Evolutionary conservation across 2,113 vertebrate genomes (phyloP), one percentile per base, ranked within the genome.

Genomic region (Chloropsis cyanopogon): DNA sequence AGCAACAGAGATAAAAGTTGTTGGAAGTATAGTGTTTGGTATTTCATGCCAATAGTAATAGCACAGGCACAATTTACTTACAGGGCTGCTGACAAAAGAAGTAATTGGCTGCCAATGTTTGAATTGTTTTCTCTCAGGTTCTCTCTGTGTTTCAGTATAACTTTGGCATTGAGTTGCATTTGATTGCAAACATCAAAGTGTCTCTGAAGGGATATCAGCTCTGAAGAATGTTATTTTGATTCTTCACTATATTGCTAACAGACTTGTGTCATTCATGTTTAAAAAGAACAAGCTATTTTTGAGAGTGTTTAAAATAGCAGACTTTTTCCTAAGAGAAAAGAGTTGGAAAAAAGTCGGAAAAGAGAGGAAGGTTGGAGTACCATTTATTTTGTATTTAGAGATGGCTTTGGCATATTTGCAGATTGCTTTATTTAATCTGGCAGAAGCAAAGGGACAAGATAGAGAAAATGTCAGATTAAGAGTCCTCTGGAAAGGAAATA

Each of bases 171-270:
- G 57, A 88, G 64, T 73, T 94, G 56, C 69, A 69, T 85, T 96
- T 96, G 82, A 93, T 84, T 96, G 85, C 82, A 96, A 96, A 94
- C 85, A 88, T 93, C 78, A 91, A 93, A 95, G 65, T 93, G 93
- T 57, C 82, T 90, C 80, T 88, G 86, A 93, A 95, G 91, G 86
- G 71, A 71, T 87, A 95, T 47, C 61, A 78, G 75, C 49, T 88
- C 88, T 53, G 46, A 72, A 90, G 84, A 80, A 72, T 60, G 73
- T 88, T 88, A 66, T 61, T 92, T 96, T 88, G 78, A 92, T 86
- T 54, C 83, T 78, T 78, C 4, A 4, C 82, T 90, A 33, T 91
- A 84, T 91, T 93, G 91, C 91, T 91, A 93, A 84, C 89, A 82
- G 85, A 82, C 83, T 94, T 2, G 0, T 92, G 86, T 70, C 92